Conservation (phyloP, 2,113 vertebrate species). For the Coturnix japonica region DNA sequence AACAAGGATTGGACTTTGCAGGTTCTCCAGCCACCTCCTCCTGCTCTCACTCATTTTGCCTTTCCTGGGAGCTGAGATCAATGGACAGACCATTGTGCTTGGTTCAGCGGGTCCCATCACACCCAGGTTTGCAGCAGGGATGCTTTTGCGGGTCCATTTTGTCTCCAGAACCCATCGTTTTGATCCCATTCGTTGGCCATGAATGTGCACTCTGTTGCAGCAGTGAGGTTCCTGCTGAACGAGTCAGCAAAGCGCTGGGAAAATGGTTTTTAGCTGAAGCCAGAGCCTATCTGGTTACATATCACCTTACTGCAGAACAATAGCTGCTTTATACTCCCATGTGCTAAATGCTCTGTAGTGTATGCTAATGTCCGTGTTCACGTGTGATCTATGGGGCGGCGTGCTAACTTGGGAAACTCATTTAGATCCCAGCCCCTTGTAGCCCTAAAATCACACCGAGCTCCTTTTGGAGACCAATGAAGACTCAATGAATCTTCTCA, state of each 20-base stretch:
- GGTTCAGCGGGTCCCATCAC: fast-evolving
- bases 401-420: neutral
- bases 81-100: neutral
- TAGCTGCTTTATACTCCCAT: slow-evolving; percentile 2
- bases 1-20: no score
- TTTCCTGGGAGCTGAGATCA: neutral
- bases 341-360: neutral
- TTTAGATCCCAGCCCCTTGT: neutral
- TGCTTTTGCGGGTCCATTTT: neutral
- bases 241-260: slow-evolving; percentile 8
- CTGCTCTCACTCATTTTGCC: neutral
- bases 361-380: neutral
- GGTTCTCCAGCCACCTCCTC: neutral
- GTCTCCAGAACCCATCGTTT: neutral
- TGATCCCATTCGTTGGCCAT: neutral
- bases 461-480: neutral
- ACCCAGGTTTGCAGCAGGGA: neutral
- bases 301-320: slow-evolving; percentile 51
- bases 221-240: neutral
- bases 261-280: slow-evolving; percentile 37
- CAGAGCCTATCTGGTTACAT: slow-evolving; percentile 61
- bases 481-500: neutral
- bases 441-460: neutral
- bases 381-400: neutral
- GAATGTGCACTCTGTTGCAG: slow-evolving; percentile 38